These are phyloP conservation scores for Lasioglossum calceatum DNA, from an alignment of 2,888 invertebrate species.

Conservation along the genomic window DNA sequence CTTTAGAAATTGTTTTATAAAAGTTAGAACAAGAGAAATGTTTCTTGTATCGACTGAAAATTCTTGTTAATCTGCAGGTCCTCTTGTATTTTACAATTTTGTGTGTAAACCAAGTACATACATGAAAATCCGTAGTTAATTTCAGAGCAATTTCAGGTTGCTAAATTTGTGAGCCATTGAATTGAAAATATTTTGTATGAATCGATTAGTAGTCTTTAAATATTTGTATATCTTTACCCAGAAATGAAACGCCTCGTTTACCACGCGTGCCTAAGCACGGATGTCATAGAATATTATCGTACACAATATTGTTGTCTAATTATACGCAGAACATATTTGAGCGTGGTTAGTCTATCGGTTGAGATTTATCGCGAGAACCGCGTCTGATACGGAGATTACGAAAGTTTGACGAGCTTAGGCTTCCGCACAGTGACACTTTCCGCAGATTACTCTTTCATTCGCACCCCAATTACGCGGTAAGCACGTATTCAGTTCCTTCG, in stretches of 20 bases:
- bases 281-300: too few relatives aligned
- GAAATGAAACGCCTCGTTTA: neutral
- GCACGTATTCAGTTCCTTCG: constrained; percentile 38
- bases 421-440: neutral
- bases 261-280: too few relatives aligned
- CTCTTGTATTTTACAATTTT: neutral
- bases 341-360: neutral
- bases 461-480: constrained; percentile 35
- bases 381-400: neutral
- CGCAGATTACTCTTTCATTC: constrained; percentile 5
- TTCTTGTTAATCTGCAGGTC: neutral
- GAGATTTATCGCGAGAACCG: neutral
- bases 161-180: neutral
- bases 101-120: neutral
- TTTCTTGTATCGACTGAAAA: neutral
- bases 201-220: too few relatives aligned
- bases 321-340: neutral
- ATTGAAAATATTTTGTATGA: neutral
- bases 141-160: neutral
- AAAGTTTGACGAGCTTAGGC: neutral
- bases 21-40: neutral
- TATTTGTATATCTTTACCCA: neutral
- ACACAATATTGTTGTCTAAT: neutral
- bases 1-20: neutral
- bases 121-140: neutral